A percentile compares a stretch with the other conserved stretches of the same genome.
Evolutionary conservation across 2,113 vertebrate genomes (phyloP).

Genomic region (Spermophilus dauricus): DNA sequence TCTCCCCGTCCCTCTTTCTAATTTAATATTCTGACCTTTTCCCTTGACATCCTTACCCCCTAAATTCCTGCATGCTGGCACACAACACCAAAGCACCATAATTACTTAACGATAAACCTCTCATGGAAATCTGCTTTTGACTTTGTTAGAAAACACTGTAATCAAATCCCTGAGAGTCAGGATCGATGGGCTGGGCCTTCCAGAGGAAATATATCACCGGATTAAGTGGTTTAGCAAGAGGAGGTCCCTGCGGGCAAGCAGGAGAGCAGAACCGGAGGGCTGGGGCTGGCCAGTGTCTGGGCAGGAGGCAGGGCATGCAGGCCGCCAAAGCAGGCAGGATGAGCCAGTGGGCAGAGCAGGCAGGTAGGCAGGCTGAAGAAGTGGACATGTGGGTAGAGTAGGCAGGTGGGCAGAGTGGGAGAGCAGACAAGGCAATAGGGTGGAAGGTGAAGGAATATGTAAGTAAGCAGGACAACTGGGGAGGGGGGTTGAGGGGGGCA

Average conservation of each 20-base stretch:
- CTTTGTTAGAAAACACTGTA: constrained; percentile 82
- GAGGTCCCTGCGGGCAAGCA: background rate
- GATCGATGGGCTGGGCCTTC: constrained; percentile 50
- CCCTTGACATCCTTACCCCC: constrained; percentile 84
- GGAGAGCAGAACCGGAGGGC: background rate
- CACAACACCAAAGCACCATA: constrained; percentile 80
- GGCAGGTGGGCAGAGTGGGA: background rate
- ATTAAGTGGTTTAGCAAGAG: constrained; percentile 64
- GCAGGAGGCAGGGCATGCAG: background rate
- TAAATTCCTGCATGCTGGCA: constrained; percentile 82
- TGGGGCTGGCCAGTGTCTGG: too few relatives aligned
- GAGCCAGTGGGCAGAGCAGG: background rate
- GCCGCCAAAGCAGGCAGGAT: background rate
- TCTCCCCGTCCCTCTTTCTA: constrained; percentile 77
- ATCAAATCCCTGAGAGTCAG: constrained; percentile 69
- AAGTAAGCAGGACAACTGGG: too few relatives aligned
- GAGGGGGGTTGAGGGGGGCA: background rate
- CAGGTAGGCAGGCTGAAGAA: background rate
- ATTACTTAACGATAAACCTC: constrained; percentile 86
- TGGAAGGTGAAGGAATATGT: too few relatives aligned
- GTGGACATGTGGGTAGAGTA: background rate
- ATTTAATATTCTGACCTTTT: constrained; percentile 87
- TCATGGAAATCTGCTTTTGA: constrained; percentile 81
- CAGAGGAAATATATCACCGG: constrained; percentile 62
- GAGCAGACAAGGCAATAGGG: background rate